A percentile compares a stretch with the other conserved stretches of the same genome.
phyloP scores from a whole-genome alignment of 2,888 invertebrate genomes.

The Watsonalla binaria region DNA sequence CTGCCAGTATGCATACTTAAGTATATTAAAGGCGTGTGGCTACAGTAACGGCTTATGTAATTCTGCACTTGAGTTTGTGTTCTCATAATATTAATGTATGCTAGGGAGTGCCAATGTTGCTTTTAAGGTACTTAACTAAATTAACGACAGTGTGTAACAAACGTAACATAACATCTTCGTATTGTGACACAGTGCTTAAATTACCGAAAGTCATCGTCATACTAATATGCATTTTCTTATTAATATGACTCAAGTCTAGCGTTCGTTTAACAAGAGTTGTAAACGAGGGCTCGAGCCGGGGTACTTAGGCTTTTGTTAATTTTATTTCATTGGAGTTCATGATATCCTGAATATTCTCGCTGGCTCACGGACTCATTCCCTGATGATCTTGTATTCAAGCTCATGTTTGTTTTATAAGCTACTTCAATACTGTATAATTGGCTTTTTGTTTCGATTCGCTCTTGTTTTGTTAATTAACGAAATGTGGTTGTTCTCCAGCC shows the following conservation, averaged over 20 bases:
- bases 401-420: conserved; percentile 5
- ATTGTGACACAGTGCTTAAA: too few relatives aligned
- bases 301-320: background rate
- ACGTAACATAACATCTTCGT: too few relatives aligned
- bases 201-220: too few relatives aligned
- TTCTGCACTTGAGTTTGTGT: background rate
- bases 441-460: conserved; percentile 32
- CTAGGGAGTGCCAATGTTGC: background rate
- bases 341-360: background rate
- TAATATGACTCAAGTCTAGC: too few relatives aligned
- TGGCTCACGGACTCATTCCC: conserved; percentile 1
- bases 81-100: background rate
- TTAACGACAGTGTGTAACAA: background rate
- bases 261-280: background rate
- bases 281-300: too few relatives aligned
- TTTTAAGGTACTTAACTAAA: background rate
- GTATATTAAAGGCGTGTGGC: background rate
- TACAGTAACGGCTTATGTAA: background rate
- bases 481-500: conserved; percentile 27
- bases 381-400: conserved; percentile 17
- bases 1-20: background rate
- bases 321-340: background rate
- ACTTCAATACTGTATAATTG: conserved; percentile 38
- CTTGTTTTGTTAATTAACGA: conserved; percentile 50
- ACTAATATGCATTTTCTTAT: too few relatives aligned